phyloP scores from a whole-genome alignment of 2,888 invertebrate species.

The Chrysolina americana region DNA sequence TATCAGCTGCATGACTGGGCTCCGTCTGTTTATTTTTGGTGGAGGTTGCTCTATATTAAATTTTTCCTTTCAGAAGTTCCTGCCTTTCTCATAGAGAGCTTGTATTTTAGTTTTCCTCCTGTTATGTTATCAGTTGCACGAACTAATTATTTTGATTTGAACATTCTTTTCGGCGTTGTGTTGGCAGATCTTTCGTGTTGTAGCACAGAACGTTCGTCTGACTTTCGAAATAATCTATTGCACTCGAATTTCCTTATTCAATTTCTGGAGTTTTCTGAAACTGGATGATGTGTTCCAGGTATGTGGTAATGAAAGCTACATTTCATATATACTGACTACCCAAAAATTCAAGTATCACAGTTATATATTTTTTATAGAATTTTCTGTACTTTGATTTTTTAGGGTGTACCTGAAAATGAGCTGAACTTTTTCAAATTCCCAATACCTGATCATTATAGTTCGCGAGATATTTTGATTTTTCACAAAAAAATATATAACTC shows the following conservation, averaged over 20 bases:
- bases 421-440: too few relatives aligned
- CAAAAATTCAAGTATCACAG: too few relatives aligned
- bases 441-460: too few relatives aligned
- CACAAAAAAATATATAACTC: too few relatives aligned
- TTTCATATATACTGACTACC: too few relatives aligned
- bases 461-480: too few relatives aligned
- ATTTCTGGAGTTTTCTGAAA: neutral
- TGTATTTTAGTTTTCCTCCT: constrained; percentile 38
- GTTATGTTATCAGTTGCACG: constrained; percentile 45
- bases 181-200: constrained; percentile 52
- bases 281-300: too few relatives aligned
- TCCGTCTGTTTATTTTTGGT: constrained; percentile 43
- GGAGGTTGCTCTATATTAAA: constrained; percentile 43
- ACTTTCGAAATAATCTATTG: constrained; percentile 6
- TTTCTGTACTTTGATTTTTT: too few relatives aligned
- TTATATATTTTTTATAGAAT: too few relatives aligned
- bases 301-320: too few relatives aligned
- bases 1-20: constrained; percentile 50
- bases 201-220: constrained; percentile 38
- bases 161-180: constrained; percentile 54
- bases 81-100: constrained; percentile 42
- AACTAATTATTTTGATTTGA: constrained; percentile 36
- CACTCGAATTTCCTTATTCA: constrained; percentile 10
- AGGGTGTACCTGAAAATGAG: too few relatives aligned
- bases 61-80: constrained; percentile 48